These are phyloP conservation scores for Pollimyrus isidori DNA, from an alignment of 2,113 vertebrate species.

Conservation along the genomic window DNA sequence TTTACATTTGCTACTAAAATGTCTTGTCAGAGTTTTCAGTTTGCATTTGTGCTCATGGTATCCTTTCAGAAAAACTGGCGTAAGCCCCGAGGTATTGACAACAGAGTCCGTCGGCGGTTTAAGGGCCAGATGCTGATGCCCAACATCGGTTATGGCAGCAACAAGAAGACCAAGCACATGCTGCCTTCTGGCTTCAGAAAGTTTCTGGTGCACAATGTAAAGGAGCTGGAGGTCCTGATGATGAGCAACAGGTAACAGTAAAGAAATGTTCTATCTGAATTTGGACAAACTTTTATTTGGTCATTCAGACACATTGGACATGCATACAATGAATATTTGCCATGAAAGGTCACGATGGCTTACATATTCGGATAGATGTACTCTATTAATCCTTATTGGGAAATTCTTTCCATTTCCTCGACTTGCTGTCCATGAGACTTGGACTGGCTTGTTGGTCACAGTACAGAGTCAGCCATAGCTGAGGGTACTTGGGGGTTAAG, in stretches of 20 bases:
- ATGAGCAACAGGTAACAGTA: conserved; percentile 98
- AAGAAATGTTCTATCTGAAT: too few relatives aligned
- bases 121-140: conserved; percentile 99
- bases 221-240: conserved; percentile 92
- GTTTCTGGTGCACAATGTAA: conserved; percentile 91
- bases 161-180: conserved; percentile 97
- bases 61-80: conserved; percentile 81
- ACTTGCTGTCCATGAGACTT: background rate
- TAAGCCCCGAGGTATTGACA: conserved; percentile 95
- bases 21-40: background rate
- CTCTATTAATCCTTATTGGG: background rate
- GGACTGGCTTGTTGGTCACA: background rate
- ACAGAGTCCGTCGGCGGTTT: conserved; percentile 89
- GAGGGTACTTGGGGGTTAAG: background rate
- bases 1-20: background rate
- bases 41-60: background rate
- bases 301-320: background rate
- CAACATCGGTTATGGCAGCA: conserved; percentile 96
- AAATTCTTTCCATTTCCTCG: background rate
- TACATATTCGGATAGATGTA: background rate
- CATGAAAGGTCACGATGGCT: background rate
- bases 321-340: background rate
- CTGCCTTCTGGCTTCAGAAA: conserved; percentile 89
- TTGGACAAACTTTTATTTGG: background rate
- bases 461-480: background rate